phyloP scores from a whole-genome alignment of 2,797 vertebrate genomes.

The Dipus sagitta region DNA sequence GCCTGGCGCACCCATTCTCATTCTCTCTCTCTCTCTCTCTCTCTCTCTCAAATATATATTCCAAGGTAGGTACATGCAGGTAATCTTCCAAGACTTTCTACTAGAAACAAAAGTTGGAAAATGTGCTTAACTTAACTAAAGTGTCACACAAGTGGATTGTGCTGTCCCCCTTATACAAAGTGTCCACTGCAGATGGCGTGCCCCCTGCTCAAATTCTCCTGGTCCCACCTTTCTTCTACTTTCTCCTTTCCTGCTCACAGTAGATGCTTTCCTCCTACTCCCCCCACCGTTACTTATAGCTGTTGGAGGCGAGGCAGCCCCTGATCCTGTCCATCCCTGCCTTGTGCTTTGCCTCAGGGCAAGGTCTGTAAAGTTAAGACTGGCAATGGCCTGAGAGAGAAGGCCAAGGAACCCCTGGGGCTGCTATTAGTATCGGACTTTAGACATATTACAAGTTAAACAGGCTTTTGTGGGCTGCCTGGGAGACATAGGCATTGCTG shows the following conservation, averaged over 20 bases:
- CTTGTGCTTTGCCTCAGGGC: conserved; percentile 74
- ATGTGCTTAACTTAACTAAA: not conserved
- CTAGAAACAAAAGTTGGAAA: not conserved
- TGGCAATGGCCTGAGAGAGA: conserved; percentile 67
- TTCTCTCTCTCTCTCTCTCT: no score
- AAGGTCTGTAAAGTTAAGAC: conserved; percentile 76
- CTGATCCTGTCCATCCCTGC: not conserved
- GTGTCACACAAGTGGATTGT: fast-evolving
- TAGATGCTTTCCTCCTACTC: not conserved
- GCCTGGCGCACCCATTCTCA: no score
- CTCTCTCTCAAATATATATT: no score
- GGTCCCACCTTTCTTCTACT: not conserved
- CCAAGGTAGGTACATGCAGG: not conserved
- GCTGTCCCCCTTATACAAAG: not conserved
- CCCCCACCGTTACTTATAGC: not conserved
- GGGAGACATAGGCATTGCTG: not conserved
- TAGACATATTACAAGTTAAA: conserved; percentile 76
- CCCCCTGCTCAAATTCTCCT: not conserved
- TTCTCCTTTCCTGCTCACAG: not conserved
- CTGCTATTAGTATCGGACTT: conserved; percentile 77
- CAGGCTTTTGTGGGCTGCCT: conserved; percentile 67
- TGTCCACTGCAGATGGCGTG: fast-evolving
- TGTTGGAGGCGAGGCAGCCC: not conserved
- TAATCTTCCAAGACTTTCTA: not conserved
- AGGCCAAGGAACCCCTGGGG: conserved; percentile 66